Base-by-base conservation (phyloP, 2,888 invertebrate genomes). In the Cephus rjabovi region DNA sequence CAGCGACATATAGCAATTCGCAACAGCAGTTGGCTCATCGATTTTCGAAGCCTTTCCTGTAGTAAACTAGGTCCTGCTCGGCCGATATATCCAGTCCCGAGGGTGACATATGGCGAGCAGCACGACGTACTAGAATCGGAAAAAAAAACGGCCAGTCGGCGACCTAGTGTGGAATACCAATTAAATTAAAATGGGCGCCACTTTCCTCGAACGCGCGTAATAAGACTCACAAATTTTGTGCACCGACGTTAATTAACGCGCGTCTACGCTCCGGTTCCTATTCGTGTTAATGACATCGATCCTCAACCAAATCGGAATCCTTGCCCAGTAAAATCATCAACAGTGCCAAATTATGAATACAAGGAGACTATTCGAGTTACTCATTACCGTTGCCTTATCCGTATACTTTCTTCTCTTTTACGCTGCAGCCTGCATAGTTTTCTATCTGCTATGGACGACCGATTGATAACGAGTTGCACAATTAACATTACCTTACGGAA, bases 391-490 rank as follows among this genome's bases (percentile, higher is more conserved):
- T 78, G 75, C 86, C 15, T 81, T 91, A 71, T 88, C 89, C 12
- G 86, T 87, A 77, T 91, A 91, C 81, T 90, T 91, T 84, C 83
- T 91, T 34, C 69, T 90, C 30, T 88, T 91, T 78, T 91, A 91
- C 81, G 79, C 84, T 35, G 90, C 86, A 34, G 81, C 81, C 4
- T 79, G 81, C 35, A 81, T 89, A 30, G 80, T 90, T 40, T 76
- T 91, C 3, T 89, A 87, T 78, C 85, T 91, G 35, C 77, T 89
- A 35, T 90, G 90, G 90, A 81, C 80, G 11, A 74, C 11, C 3
- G 11, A n/a, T 31, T 71, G 30, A 71, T 33, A 9, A 31, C 30
- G 3, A 31, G 71, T 30, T 56, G 23, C 2, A 56, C 0, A 56
- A 6, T 15, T 40, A 15, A 4, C 12, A 2, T 56, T 56, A 1